Percentiles rank a stretch among this genome's conserved stretches.
These are phyloP conservation scores for Columba livia DNA, from an alignment of 2,113 vertebrate genomes.

Conservation along the genomic window DNA sequence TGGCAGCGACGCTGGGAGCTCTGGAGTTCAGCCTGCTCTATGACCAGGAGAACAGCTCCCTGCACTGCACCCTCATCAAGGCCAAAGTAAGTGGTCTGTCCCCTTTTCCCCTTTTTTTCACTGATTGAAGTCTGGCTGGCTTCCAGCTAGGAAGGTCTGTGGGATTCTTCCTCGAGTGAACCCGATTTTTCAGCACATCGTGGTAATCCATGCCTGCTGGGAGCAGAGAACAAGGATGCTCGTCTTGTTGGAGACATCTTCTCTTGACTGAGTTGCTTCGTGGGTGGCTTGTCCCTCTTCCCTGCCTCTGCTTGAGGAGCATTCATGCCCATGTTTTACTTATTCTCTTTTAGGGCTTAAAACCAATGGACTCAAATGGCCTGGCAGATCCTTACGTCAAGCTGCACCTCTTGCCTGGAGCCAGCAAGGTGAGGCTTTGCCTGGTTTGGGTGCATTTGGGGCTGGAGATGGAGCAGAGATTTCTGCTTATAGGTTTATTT, in stretches of 20 bases:
- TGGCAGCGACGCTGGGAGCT: conserved; percentile 89
- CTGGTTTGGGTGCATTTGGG: background rate
- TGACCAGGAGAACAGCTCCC: conserved; percentile 90
- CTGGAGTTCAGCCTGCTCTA: conserved; percentile 94
- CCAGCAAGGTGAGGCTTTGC: conserved; percentile 88
- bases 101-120: background rate
- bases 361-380: conserved; percentile 96
- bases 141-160: background rate
- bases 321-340: fast-evolving
- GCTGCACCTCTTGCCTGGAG: conserved; percentile 92
- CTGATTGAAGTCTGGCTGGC: fast-evolving
- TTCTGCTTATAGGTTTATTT: background rate
- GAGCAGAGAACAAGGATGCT: background rate
- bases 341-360: conserved; percentile 82
- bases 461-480: background rate
- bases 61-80: conserved; percentile 91
- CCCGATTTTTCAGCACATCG: fast-evolving
- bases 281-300: background rate
- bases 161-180: background rate
- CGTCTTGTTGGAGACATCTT: background rate
- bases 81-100: conserved; percentile 81
- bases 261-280: background rate
- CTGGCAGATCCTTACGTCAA: conserved; percentile 95
- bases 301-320: background rate
- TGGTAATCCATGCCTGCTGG: fast-evolving